A percentile compares a stretch with the other conserved stretches of the same genome.
These are phyloP conservation scores for Galerucella nymphaeae DNA, from an alignment of 2,888 invertebrate genomes.

Conservation along the genomic window DNA sequence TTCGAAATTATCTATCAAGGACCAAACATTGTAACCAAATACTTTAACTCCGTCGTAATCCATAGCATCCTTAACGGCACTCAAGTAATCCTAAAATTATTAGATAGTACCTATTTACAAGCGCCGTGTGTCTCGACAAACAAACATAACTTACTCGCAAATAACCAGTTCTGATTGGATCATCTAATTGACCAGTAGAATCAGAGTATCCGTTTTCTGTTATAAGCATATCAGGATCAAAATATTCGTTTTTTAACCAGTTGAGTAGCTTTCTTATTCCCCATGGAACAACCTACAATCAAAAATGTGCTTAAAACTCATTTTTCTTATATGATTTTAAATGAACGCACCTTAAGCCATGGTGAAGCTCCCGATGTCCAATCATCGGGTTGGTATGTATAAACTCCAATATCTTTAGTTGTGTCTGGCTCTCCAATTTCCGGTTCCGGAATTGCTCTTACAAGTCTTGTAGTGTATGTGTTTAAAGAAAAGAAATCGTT, in stretches of 20 bases:
- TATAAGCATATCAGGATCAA: constrained; percentile 20
- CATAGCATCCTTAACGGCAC: constrained; percentile 48
- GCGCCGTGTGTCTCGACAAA: no score
- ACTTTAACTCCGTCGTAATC: constrained; percentile 64
- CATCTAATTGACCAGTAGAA: constrained; percentile 20
- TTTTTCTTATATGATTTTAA: no score
- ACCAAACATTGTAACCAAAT: constrained; percentile 71
- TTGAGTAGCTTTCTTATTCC: constrained; percentile 22
- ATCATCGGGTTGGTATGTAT: constrained; percentile 13
- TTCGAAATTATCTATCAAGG: constrained; percentile 73
- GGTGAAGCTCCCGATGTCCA: constrained; percentile 14
- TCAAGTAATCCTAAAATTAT: constrained; percentile 55
- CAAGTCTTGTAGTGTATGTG: constrained; percentile 69
- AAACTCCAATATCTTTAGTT: constrained; percentile 22
- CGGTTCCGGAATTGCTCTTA: constrained; percentile 21
- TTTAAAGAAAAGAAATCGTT: constrained; percentile 81
- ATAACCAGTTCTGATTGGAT: constrained; percentile 26
- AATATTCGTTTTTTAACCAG: constrained; percentile 23
- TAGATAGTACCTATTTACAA: not conserved
- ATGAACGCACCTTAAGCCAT: constrained; percentile 14
- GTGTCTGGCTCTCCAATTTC: constrained; percentile 20
- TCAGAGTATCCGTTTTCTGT: constrained; percentile 28
- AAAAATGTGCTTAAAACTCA: not conserved
- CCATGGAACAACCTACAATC: constrained; percentile 23
- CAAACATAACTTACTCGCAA: constrained; percentile 18